Conservation (phyloP, 2,888 invertebrate genomes). For the Dermolepida albohirtum region DNA sequence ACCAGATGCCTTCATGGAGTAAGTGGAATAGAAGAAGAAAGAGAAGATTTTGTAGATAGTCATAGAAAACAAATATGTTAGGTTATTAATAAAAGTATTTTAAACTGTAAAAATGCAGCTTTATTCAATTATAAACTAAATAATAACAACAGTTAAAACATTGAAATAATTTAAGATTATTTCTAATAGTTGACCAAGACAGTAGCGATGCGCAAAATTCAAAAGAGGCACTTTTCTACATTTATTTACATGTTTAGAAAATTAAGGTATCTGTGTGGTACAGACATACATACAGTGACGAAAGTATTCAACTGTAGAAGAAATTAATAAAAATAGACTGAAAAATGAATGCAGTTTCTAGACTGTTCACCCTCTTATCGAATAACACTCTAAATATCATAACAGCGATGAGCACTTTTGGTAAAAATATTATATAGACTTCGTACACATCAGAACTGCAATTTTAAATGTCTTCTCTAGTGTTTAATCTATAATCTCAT, state of each 20-base stretch:
- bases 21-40: too few relatives aligned
- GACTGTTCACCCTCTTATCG: conserved; percentile 41
- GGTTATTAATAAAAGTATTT: too few relatives aligned
- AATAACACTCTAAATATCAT: conserved; percentile 40
- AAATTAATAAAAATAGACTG: conserved; percentile 25
- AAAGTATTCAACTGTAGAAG: conserved; percentile 21
- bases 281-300: conserved; percentile 23
- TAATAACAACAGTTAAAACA: conserved; percentile 64
- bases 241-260: conserved; percentile 58
- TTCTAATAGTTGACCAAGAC: conserved; percentile 64
- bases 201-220: conserved; percentile 64
- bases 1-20: too few relatives aligned
- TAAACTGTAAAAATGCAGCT: conserved; percentile 64
- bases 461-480: conserved; percentile 43
- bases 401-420: conserved; percentile 80
- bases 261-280: conserved; percentile 35
- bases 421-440: conserved; percentile 69
- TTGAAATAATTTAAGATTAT: conserved; percentile 53
- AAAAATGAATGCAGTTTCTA: conserved; percentile 32
- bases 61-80: too few relatives aligned
- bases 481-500: conserved; percentile 44
- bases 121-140: conserved; percentile 64
- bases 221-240: conserved; percentile 65
- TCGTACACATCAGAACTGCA: conserved; percentile 53
- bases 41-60: not conserved